Evolutionary conservation across 1,140 invertebrate species (phyloP), one percentile per base, ranked within the genome.

Genomic region (Bombus terrestris): DNA sequence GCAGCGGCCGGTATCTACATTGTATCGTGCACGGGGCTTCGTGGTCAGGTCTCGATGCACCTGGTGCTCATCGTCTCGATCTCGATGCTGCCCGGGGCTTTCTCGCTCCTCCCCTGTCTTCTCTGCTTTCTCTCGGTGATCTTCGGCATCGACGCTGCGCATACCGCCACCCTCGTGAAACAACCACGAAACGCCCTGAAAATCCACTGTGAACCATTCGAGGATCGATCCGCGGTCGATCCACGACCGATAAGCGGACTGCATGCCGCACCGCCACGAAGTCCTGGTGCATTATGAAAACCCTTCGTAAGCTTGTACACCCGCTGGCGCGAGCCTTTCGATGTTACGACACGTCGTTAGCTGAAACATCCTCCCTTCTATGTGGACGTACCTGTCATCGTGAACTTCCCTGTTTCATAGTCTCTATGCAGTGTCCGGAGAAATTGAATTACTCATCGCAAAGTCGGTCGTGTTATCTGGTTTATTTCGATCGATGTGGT

Each of bases 41-140:
- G 80, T 78, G 75, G 74, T 83, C 89, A 88, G 82, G 86, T 88
- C 84, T 83, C 91, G 87, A 91, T 93, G 92, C 94, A 94, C 94
- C 94, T 95, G 94, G 93, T 93, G 91, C 92, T 86, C 90, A 93
- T 93, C 93, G 91, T 93, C 90, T 90, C 84, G 94, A 94, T 94
- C 94, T 93, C 85, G 84, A 84, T 87, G 73, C 73, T 88, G 91
- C 92, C 90, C 68, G 62, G 57, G 89, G 92, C 88, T 69, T 68
- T 81, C 83, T 59, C 79, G 35, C 64, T 83, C 71, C 82, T 69
- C 41, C 32, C n/a, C 59, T 75, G 13, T 41, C 53, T 18, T 18
- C 8, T 75, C 47, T 53, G 18, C 47, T 53, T 53, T 53, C 57
- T 35, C 28, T 69, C 59, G 18, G 2, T 10, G 47, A 66, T 75